phyloP scores from a whole-genome alignment of 2,113 vertebrate species.

The Cephalopterus ornatus region DNA sequence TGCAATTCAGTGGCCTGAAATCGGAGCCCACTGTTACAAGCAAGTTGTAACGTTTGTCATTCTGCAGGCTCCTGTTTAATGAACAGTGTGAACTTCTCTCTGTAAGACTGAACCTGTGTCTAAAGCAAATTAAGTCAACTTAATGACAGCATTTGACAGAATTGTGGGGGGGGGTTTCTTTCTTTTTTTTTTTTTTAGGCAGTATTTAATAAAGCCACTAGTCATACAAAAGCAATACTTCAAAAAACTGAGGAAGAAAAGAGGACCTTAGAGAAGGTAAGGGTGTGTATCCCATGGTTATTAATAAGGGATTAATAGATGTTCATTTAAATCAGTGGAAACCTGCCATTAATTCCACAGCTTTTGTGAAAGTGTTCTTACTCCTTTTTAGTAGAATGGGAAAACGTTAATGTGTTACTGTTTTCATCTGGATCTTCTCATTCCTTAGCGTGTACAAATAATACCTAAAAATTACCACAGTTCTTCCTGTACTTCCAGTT shows the following conservation, averaged over 20 bases:
- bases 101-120: neutral
- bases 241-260: constrained; percentile 86
- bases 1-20: neutral
- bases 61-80: neutral
- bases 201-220: constrained; percentile 87
- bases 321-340: neutral
- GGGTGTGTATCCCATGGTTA: neutral
- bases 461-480: neutral
- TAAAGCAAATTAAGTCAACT: neutral
- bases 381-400: neutral
- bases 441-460: neutral
- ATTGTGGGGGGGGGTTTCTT: neutral
- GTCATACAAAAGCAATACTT: constrained; percentile 85
- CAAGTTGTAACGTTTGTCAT: neutral
- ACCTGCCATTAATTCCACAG: neutral
- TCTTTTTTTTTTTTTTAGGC: constrained; percentile 69
- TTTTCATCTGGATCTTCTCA: neutral
- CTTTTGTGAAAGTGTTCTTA: neutral
- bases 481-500: neutral
- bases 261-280: constrained; percentile 89
- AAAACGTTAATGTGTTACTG: neutral
- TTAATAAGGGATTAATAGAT: neutral
- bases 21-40: neutral
- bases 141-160: neutral
- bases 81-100: neutral